These are phyloP conservation scores for Cacatua alba DNA, from an alignment of 2,113 vertebrate genomes.

Conservation along the genomic window DNA sequence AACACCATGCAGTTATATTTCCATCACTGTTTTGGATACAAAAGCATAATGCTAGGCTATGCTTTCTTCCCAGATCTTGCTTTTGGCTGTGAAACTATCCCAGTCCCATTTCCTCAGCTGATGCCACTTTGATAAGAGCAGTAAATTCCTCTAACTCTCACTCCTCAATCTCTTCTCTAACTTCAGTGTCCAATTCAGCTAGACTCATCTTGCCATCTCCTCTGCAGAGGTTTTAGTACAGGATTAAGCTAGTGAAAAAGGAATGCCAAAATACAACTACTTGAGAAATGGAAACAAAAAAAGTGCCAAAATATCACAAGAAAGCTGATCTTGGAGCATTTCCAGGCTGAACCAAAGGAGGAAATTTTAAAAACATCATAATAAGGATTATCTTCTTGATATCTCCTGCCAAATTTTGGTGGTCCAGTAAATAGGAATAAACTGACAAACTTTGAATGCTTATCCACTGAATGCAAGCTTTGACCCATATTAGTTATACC, in stretches of 20 bases:
- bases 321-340: not conserved
- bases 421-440: not conserved
- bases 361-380: conserved; percentile 16
- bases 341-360: conserved; percentile 18
- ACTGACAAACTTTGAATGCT: not conserved
- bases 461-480: conserved; percentile 11
- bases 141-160: not conserved
- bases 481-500: conserved; percentile 17
- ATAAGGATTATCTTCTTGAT: not conserved
- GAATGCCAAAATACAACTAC: not conserved
- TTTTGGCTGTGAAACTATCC: not conserved
- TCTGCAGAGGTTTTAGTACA: not conserved
- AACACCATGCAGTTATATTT: accelerated
- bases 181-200: not conserved
- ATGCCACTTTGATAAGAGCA: not conserved
- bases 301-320: not conserved
- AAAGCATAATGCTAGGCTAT: not conserved
- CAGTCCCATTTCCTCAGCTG: not conserved
- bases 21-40: not conserved
- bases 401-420: not conserved
- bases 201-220: not conserved
- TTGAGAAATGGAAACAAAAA: not conserved
- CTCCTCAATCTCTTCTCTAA: not conserved
- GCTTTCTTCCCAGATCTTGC: not conserved
- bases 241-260: not conserved